Conservation (phyloP, 2,888 invertebrate genomes). For the Drosophila parthenogenetica region DNA sequence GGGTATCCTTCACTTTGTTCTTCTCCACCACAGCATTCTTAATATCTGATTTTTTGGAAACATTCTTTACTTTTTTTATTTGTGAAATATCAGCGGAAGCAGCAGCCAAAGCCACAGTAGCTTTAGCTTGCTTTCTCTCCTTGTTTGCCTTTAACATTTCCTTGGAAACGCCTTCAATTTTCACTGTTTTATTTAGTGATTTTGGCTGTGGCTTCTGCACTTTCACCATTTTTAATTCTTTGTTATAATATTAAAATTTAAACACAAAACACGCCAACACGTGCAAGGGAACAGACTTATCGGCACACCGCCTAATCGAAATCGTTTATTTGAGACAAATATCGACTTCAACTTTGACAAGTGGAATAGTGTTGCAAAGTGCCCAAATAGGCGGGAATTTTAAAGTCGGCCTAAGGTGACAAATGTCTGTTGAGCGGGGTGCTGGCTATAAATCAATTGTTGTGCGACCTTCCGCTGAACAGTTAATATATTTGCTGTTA, state of each 20-base stretch:
- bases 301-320: conserved; percentile 3
- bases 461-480: background rate
- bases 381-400: conserved; percentile 1
- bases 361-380: conserved; percentile 36
- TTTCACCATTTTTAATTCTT: conserved; percentile 61
- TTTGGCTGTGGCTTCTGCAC: conserved; percentile 69
- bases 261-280: conserved; percentile 58
- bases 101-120: conserved; percentile 1
- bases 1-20: background rate
- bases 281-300: conserved; percentile 48
- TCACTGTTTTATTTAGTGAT: conserved; percentile 50
- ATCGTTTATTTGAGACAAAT: conserved; percentile 10
- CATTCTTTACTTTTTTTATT: conserved; percentile 24
- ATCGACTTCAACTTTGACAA: conserved; percentile 18
- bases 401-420: background rate
- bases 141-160: conserved; percentile 45
- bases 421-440: background rate
- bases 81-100: background rate
- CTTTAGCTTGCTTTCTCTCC: conserved; percentile 30
- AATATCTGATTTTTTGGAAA: conserved; percentile 12
- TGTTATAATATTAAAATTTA: conserved; percentile 26
- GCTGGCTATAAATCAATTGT: background rate
- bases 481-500: conserved; percentile 11
- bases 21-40: conserved; percentile 8
- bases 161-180: conserved; percentile 48